Conservation (phyloP, 2,113 vertebrate species). For the Seriola aureovittata region DNA sequence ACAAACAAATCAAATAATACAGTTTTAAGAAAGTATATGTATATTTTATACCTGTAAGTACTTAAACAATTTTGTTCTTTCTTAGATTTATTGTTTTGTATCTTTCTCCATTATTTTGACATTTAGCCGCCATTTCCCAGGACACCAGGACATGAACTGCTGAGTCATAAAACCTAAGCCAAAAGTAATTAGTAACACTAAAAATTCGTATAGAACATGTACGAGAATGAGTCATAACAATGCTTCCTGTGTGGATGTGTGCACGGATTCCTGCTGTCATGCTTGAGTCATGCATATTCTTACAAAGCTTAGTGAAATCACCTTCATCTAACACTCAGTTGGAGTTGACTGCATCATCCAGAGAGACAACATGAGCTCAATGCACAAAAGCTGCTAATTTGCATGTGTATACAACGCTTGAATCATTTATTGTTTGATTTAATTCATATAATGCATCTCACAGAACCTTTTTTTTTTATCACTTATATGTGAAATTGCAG, state of each 20-base stretch:
- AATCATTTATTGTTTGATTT: constrained; percentile 13
- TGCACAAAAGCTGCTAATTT: constrained; percentile 25
- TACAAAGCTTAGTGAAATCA: constrained; percentile 7
- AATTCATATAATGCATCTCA: not conserved
- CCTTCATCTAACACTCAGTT: constrained; percentile 3
- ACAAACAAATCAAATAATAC: not conserved
- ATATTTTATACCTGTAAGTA: too few relatives aligned
- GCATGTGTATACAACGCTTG: constrained; percentile 23
- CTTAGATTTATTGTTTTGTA: too few relatives aligned
- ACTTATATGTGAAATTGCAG: not conserved
- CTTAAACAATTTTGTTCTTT: too few relatives aligned
- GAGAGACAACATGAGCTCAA: not conserved
- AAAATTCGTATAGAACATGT: not conserved
- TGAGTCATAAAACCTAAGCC: not conserved
- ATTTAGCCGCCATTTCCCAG: too few relatives aligned
- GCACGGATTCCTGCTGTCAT: constrained; percentile 23
- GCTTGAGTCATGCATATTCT: constrained; percentile 18
- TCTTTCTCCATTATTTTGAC: too few relatives aligned
- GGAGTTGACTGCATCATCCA: not conserved
- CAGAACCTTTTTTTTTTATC: not conserved
- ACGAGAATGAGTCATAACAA: not conserved
- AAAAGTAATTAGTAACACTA: not conserved
- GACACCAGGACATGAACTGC: not conserved
- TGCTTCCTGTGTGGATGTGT: constrained; percentile 5
- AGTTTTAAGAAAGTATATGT: not conserved